Conservation (phyloP, 1,140 invertebrate species). For the Atopsyche davidsoni region DNA sequence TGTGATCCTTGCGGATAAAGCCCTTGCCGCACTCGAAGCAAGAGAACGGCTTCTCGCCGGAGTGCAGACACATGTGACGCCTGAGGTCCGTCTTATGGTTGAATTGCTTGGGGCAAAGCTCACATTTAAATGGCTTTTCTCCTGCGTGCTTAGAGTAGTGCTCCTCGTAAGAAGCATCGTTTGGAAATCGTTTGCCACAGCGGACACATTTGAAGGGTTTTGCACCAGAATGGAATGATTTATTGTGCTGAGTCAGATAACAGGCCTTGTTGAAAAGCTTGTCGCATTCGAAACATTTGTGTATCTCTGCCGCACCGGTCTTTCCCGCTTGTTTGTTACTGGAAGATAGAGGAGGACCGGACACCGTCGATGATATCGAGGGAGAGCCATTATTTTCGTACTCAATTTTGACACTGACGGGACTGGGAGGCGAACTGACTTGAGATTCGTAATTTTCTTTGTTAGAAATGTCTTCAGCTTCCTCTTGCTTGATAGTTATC, state of each 20-base stretch:
- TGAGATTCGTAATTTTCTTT: conserved; percentile 48
- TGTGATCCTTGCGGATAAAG: conserved; percentile 91
- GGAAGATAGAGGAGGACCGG: conserved; percentile 40
- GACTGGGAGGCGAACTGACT: conserved; percentile 47
- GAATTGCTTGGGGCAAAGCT: conserved; percentile 81
- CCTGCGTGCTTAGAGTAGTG: conserved; percentile 73
- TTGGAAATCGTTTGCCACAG: conserved; percentile 77
- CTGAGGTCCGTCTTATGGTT: conserved; percentile 85
- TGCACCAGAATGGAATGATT: conserved; percentile 79
- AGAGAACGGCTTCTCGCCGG: conserved; percentile 71
- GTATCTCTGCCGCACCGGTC: conserved; percentile 38
- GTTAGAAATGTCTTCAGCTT: conserved; percentile 38
- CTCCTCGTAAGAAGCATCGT: conserved; percentile 58
- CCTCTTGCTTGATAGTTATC: conserved; percentile 29
- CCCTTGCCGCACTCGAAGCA: conserved; percentile 80
- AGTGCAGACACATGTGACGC: conserved; percentile 82
- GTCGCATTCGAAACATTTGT: conserved; percentile 76
- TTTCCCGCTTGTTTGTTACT: conserved; percentile 42
- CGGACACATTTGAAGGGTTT: conserved; percentile 78
- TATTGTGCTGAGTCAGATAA: conserved; percentile 85
- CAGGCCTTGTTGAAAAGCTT: conserved; percentile 82
- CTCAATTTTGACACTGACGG: conserved; percentile 42
- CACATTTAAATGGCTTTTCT: conserved; percentile 85
- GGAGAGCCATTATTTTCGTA: conserved; percentile 40
- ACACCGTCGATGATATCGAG: conserved; percentile 40